Conservation (phyloP, 2,797 vertebrate genomes). For the Threskiornis aethiopicus region DNA sequence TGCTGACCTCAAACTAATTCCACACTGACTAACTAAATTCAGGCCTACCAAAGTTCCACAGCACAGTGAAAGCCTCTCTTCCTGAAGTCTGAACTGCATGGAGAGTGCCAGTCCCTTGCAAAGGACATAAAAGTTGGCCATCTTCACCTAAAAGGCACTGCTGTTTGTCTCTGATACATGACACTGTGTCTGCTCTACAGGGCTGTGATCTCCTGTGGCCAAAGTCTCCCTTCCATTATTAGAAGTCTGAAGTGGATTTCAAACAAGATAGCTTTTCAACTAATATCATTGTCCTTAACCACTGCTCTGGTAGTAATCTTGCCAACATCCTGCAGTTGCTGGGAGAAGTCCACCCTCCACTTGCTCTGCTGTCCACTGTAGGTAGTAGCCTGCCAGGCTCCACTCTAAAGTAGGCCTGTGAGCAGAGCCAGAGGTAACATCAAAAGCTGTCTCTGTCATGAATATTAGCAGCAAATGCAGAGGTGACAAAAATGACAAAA, state of each 20-base stretch:
- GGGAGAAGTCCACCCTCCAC: neutral
- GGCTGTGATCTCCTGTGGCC: neutral
- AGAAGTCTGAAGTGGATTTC: neutral
- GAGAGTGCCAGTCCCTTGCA: neutral
- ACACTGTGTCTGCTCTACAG: neutral
- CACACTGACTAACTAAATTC: neutral
- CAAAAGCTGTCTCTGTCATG: neutral
- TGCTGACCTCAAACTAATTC: neutral
- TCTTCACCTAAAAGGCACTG: neutral
- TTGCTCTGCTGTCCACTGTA: no score
- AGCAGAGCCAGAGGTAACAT: neutral
- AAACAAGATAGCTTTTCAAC: neutral
- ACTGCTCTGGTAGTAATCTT: neutral
- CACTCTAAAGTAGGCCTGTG: neutral
- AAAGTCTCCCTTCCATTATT: neutral
- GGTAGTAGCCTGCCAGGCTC: neutral
- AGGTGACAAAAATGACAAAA: neutral
- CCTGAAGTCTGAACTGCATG: neutral
- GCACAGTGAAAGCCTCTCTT: neutral
- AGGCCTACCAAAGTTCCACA: neutral
- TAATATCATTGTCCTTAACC: neutral
- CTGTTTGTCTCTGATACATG: neutral
- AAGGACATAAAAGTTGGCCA: neutral
- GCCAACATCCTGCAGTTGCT: neutral
- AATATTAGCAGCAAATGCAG: neutral